Percentiles rank a stretch among this genome's conserved stretches.
Conservation (phyloP, 2,797 vertebrate species). For the Melanotaenia parkinsoni region DNA sequence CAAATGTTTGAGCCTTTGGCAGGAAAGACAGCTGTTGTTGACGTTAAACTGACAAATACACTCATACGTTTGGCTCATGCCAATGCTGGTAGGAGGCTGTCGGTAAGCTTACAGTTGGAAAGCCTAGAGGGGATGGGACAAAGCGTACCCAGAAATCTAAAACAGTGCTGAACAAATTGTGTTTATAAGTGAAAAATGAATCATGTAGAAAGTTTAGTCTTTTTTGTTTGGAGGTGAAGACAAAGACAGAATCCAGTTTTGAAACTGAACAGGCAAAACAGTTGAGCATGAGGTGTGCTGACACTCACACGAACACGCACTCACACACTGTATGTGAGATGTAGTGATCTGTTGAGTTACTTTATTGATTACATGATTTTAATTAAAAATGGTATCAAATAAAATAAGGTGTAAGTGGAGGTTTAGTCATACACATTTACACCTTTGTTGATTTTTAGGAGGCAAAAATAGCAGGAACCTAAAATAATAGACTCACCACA, state of each 20-base stretch:
- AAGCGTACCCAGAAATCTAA: background rate
- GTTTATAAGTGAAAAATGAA: conserved; percentile 5
- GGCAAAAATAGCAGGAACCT: conserved; percentile 44
- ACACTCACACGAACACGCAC: background rate
- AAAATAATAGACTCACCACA: conserved; percentile 55
- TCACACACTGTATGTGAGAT: background rate
- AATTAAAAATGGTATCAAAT: conserved; percentile 16
- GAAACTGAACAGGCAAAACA: conserved; percentile 21
- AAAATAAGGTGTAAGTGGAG: conserved; percentile 11
- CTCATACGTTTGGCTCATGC: conserved; percentile 22
- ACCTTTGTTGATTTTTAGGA: conserved; percentile 20
- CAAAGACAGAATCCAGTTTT: conserved; percentile 22
- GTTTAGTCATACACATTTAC: conserved; percentile 25
- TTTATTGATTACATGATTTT: conserved; percentile 3
- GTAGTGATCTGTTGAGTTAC: conserved; percentile 3
- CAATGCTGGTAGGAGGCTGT: conserved; percentile 15
- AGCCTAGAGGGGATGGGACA: conserved; percentile 3
- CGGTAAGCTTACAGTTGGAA: background rate
- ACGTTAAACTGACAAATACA: conserved; percentile 46
- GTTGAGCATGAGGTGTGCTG: background rate
- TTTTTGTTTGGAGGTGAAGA: conserved; percentile 10
- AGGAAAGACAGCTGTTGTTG: conserved; percentile 31
- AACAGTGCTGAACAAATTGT: background rate
- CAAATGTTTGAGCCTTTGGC: conserved; percentile 57
- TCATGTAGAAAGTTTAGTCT: conserved; percentile 6